Percentiles rank a stretch among this genome's conserved stretches.
phyloP scores from a whole-genome alignment of 2,113 vertebrate species.

The Trichechus manatus region DNA sequence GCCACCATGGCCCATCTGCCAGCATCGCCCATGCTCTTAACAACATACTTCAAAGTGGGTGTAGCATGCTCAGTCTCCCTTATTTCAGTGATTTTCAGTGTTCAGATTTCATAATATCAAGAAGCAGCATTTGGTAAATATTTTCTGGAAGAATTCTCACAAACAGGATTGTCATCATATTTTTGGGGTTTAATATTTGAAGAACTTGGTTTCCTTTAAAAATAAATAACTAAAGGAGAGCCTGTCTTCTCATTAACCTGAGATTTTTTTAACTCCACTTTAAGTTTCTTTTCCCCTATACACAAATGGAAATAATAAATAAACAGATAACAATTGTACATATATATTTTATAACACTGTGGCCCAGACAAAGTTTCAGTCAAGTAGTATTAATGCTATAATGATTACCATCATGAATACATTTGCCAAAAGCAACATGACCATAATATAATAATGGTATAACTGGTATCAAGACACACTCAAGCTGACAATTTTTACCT shows the following conservation, averaged over 20 bases:
- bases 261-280: neutral
- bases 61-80: neutral
- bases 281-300: neutral
- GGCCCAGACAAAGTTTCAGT: conserved; percentile 62
- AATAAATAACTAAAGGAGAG: neutral
- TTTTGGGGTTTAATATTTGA: neutral
- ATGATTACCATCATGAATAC: neutral
- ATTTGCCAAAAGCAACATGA: neutral
- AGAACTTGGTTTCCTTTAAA: neutral
- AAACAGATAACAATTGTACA: conserved; percentile 61
- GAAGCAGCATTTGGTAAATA: neutral
- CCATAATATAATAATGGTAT: conserved; percentile 20
- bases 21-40: too few species aligned
- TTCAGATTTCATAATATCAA: neutral
- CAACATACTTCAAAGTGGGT: neutral
- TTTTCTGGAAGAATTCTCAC: neutral
- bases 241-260: neutral
- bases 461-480: conserved; percentile 53
- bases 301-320: conserved; percentile 67
- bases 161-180: neutral
- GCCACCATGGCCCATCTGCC: neutral
- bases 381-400: conserved; percentile 50
- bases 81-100: neutral
- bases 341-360: conserved; percentile 40
- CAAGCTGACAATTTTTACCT: conserved; percentile 50